A percentile compares a stretch with the other conserved stretches of the same genome.
Conservation (phyloP, 2,113 vertebrate species). For the Ptyas mucosa region DNA sequence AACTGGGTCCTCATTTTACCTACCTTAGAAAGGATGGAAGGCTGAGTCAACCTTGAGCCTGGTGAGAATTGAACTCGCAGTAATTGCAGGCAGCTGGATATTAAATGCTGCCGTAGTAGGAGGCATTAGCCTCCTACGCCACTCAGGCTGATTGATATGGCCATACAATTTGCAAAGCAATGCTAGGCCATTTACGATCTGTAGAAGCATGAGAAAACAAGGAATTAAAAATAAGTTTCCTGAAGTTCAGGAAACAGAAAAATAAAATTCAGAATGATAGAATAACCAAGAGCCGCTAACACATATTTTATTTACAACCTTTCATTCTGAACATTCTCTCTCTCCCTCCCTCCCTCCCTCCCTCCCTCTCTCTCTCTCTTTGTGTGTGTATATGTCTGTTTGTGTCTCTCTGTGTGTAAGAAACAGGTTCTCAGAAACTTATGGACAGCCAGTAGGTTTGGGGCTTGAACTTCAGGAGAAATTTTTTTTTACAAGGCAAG, state of each 20-base stretch:
- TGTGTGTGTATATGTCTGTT: background rate
- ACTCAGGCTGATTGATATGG: background rate
- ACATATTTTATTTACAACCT: background rate
- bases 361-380: too few species aligned
- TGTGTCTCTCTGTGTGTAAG: background rate
- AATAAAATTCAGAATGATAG: background rate
- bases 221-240: background rate
- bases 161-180: background rate
- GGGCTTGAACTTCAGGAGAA: background rate
- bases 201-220: background rate
- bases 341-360: too few species aligned
- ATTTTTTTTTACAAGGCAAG: background rate
- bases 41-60: too few species aligned
- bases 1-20: too few species aligned
- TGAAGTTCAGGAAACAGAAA: background rate
- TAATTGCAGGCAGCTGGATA: too few species aligned
- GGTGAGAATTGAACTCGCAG: too few species aligned
- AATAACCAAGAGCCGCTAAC: background rate
- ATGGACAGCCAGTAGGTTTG: background rate
- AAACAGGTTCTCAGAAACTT: background rate
- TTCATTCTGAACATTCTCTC: too few species aligned
- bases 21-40: too few species aligned
- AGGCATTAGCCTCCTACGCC: too few species aligned
- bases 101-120: too few species aligned
- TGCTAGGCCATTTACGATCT: background rate